phyloP scores from a whole-genome alignment of 2,888 invertebrate species.

The Caenorhabditis auriculariae region DNA sequence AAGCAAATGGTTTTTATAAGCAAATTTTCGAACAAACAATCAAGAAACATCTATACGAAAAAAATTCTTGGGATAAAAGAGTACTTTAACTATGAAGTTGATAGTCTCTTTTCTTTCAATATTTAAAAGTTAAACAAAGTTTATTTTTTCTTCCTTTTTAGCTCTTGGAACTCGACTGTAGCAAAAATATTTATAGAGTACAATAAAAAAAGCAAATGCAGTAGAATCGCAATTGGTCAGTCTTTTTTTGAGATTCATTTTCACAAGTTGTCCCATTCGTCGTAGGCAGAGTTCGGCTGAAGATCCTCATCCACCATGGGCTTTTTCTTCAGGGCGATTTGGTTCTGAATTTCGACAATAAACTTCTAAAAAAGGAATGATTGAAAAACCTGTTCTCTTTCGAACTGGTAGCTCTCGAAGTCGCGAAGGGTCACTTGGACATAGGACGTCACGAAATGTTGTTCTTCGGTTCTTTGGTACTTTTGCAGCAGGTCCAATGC shows the following conservation, averaged over 20 bases:
- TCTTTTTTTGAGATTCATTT: not conserved
- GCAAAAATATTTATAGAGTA: not conserved
- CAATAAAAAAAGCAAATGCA: no score
- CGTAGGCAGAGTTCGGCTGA: conserved; percentile 51
- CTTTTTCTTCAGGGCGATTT: conserved; percentile 50
- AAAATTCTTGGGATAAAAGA: no score
- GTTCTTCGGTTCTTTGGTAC: conserved; percentile 61
- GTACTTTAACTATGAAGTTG: no score
- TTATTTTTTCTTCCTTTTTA: not conserved
- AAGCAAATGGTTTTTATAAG: no score
- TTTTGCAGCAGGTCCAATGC: conserved; percentile 60
- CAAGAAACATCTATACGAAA: no score
- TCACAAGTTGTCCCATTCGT: conserved; percentile 60
- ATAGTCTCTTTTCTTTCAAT: no score
- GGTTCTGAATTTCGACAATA: conserved; percentile 31
- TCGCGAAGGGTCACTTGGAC: conserved; percentile 59
- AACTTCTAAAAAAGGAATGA: not conserved
- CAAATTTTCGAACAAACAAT: no score
- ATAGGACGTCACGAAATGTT: conserved; percentile 57
- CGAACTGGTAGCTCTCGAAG: conserved; percentile 61
- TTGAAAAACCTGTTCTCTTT: conserved; percentile 49
- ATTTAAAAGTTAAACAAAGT: no score
- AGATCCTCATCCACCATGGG: conserved; percentile 45
- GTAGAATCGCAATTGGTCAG: no score
- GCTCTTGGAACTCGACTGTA: not conserved